Conservation (phyloP, 2,113 vertebrate genomes). For the Epinephelus fuscoguttatus region DNA sequence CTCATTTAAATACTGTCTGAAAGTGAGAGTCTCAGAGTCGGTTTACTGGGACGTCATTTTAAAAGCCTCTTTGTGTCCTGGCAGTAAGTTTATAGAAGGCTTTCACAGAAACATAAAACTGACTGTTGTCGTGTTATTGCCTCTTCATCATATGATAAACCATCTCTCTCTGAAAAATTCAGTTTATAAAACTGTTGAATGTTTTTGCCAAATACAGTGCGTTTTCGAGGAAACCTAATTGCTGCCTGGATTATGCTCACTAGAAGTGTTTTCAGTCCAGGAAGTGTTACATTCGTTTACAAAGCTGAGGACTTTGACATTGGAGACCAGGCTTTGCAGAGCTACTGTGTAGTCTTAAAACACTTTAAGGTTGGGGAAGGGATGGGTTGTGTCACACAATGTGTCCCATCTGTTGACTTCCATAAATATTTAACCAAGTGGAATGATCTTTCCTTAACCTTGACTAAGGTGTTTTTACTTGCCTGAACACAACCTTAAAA, state of each 20-base stretch:
- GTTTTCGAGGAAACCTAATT: not conserved
- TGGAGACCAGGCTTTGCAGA: not conserved
- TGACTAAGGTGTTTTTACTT: not conserved
- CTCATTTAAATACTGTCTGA: conserved; percentile 9
- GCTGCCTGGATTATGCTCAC: conserved; percentile 7
- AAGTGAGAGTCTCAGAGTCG: not conserved
- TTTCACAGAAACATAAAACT: conserved; percentile 21
- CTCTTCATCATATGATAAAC: not conserved
- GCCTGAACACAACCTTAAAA: not conserved
- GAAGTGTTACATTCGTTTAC: not conserved
- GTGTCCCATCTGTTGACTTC: not conserved
- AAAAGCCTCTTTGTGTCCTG: conserved; percentile 7
- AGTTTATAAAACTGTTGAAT: not conserved
- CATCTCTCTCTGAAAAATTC: not conserved
- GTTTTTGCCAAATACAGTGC: not conserved
- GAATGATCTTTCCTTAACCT: not conserved
- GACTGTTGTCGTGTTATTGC: not conserved
- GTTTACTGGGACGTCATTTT: conserved; percentile 1
- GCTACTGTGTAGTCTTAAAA: not conserved
- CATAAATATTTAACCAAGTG: not conserved
- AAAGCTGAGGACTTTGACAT: not conserved
- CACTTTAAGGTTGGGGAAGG: not conserved
- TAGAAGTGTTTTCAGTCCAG: not conserved
- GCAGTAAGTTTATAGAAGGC: conserved; percentile 15
- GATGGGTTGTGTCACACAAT: not conserved